Evolutionary conservation across 2,113 vertebrate species (phyloP).

Genomic region (Pseudolaguvia tuberculata): DNA sequence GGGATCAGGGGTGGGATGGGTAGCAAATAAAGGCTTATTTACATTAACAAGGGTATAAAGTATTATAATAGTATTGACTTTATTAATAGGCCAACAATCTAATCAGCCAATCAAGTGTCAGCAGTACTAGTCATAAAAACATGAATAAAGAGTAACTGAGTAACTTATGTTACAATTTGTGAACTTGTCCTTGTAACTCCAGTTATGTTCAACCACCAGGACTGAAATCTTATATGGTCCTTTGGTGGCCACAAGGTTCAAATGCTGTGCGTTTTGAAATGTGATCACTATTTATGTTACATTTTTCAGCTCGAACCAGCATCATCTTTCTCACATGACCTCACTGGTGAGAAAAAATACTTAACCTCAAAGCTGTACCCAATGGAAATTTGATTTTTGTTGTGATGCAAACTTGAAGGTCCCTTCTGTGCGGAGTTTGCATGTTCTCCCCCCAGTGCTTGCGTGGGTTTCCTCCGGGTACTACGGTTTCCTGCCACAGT

Average conservation of each 20-base stretch:
- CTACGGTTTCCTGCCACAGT: no score
- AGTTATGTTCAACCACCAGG: background rate
- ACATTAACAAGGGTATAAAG: background rate
- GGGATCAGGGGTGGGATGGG: background rate
- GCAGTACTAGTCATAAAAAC: background rate
- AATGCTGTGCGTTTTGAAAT: background rate
- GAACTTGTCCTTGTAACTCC: background rate
- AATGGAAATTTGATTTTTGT: background rate
- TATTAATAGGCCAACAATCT: background rate
- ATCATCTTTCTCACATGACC: background rate
- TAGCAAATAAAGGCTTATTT: slow-evolving; percentile 2
- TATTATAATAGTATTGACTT: background rate
- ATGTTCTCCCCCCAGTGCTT: no score
- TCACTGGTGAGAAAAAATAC: background rate
- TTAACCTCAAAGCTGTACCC: background rate
- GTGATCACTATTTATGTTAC: background rate
- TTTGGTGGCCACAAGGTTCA: background rate
- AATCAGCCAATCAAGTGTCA: background rate
- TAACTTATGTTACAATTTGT: background rate
- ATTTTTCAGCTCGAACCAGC: background rate
- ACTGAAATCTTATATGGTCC: background rate
- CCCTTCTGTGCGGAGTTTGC: no score
- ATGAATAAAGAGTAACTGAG: background rate
- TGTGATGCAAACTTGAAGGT: no score
- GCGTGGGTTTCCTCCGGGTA: no score